Percentiles rank a stretch among this genome's conserved stretches.
Evolutionary conservation across 2,888 invertebrate species (phyloP).

Genomic region (Andrena hattorfiana): DNA sequence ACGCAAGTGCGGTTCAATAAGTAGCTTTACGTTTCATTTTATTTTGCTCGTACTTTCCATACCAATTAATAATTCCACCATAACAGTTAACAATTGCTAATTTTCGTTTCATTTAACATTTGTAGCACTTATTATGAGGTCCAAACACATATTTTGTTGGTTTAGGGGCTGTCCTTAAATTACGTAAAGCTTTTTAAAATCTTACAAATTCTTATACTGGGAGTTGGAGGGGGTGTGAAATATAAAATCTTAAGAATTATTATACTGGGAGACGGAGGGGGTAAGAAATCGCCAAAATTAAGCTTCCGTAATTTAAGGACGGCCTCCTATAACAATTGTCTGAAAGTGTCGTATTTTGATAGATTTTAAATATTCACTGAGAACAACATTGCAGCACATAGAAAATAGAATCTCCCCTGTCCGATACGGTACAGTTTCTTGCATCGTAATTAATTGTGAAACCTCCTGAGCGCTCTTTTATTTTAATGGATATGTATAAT

Average conservation of each 20-base stretch:
- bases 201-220: too few relatives aligned
- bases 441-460: constrained; percentile 18
- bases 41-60: too few relatives aligned
- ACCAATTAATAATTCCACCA: constrained; percentile 1
- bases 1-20: background rate
- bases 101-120: background rate
- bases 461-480: background rate
- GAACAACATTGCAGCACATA: background rate
- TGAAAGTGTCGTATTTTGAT: background rate
- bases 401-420: background rate
- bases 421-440: background rate
- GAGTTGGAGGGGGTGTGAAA: too few relatives aligned
- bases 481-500: background rate
- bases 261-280: too few relatives aligned
- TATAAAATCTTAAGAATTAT: too few relatives aligned
- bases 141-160: background rate
- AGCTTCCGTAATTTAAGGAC: too few relatives aligned
- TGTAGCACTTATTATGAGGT: background rate
- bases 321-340: too few relatives aligned
- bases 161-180: too few relatives aligned
- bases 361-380: background rate
- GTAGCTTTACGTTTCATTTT: background rate
- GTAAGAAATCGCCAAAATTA: too few relatives aligned
- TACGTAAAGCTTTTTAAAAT: too few relatives aligned
- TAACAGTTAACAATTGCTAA: background rate